Evolutionary conservation across 2,113 vertebrate species (phyloP), one percentile per base, ranked within the genome.

Genomic region (Podarcis cretensis): DNA sequence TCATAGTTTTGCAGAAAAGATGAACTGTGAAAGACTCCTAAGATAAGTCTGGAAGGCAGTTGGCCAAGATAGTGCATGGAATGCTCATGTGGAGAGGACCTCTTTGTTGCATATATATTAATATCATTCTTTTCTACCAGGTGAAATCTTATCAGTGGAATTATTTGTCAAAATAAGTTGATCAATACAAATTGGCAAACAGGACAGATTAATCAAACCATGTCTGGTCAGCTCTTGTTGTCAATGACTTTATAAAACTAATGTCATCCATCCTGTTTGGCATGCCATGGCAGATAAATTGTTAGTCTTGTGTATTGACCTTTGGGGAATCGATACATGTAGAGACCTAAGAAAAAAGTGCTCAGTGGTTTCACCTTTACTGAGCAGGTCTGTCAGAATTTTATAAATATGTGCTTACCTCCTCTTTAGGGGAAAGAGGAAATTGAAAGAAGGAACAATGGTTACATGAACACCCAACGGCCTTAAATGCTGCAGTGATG

Each of bases 161-260:
- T 21, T 71, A 89, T 92, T 95, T 87, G 37, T 89, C 74, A 81
- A 6, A 76, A 30, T 69, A 43, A 1, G n/a, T 75, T 74, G 25
- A 88, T 40, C 3, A 59, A 5, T 7, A 12, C 66, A 88, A 94
- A 89, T 75, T 91, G 74, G 68, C 4, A 87, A 91, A 84, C 27
- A 40, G 88, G 32, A 48, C 59, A 18, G 4, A 89, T 12, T 54
- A 77, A 65, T 90, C 92, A 91, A 86, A 88, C 74, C 85, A 90
- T 87, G 18, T 83, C 20, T 43, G 84, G 86, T 43, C 0, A 3
- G 2, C 25, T 87, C n/a, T 83, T 87, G 69, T 87, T 87, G 35
- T 80, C 43, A 84, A 74, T 84, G 87, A n/a, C 27, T 90, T 89
- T 40, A 93, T 87, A 87, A 74, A 86, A 83, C 35, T 35, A 43